Base-by-base conservation (phyloP, 2,797 vertebrate species). In the Sphenopsis melanotis region DNA sequence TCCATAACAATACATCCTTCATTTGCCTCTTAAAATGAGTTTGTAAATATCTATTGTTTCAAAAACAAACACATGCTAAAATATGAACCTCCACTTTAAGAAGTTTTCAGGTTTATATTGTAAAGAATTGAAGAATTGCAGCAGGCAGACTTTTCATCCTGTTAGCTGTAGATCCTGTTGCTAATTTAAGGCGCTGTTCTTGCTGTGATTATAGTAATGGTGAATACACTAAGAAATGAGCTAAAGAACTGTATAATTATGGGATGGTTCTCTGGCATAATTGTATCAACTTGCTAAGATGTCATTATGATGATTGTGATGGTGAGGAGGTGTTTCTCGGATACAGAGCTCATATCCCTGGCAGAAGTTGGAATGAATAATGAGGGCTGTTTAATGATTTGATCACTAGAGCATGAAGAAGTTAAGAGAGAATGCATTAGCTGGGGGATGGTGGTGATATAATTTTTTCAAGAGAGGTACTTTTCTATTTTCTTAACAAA, bases 111-210 rank as follows among this genome's bases (percentile, higher is more conserved):
- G 84, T 83, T 59, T 75, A 88, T 49, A 89, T 95, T 96, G 90
- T 95, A 66, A 90, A 77, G 85, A 74, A 71, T 21, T 89, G 77
- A 69, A 93, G 85, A 95, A 95, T 52, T 95, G 55, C 91, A 95
- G 93, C 86, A 90, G 76, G 95, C 92, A 96, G 86, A 69, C 63
- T 96, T 84, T 95, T 96, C 71, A 65, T 94, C 61, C 88, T 92
- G 74, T 68, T 89, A 94, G 65, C 96, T 96, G 94, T 93, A 90
- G 94, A 96, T 97, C 95, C 92, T 97, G 96, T 97, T 97, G 97
- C 96, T 98, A 98, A 97, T 97, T 97, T 97, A 98, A 97, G 94
- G 94, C 92, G 71, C 83, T 96, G 94, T 94, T 86, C 94, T 95
- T 52, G 37, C 88, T 93, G 65, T 97, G 97, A 97, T 96, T 96